Percentiles rank a stretch among this genome's conserved stretches.
Evolutionary conservation across 2,113 vertebrate species (phyloP).

Genomic region (Triplophysa rosa): DNA sequence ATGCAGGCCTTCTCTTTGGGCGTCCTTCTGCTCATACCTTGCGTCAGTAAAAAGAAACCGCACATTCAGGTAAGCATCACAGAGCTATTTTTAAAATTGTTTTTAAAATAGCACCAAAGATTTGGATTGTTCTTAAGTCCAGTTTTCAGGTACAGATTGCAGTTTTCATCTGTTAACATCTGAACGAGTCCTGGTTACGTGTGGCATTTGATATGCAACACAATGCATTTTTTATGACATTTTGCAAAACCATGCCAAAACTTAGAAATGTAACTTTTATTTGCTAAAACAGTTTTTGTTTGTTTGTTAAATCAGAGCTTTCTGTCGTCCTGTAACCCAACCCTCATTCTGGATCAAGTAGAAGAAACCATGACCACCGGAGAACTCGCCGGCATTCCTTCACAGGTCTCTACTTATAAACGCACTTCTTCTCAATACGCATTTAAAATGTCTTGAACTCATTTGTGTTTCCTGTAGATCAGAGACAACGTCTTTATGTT

Average conservation of each 20-base stretch:
- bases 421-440: background rate
- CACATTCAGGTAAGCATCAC: slow-evolving; percentile 81
- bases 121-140: too few relatives aligned
- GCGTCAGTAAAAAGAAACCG: slow-evolving; percentile 78
- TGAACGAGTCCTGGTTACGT: too few relatives aligned
- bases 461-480: slow-evolving; percentile 69
- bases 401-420: slow-evolving; percentile 73
- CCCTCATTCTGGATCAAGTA: slow-evolving; percentile 81
- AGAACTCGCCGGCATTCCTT: slow-evolving; percentile 84
- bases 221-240: background rate
- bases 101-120: too few relatives aligned
- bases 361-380: slow-evolving; percentile 83
- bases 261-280: background rate
- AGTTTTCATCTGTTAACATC: too few relatives aligned
- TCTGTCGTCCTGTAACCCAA: slow-evolving; percentile 74
- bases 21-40: slow-evolving; percentile 87
- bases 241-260: background rate
- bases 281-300: background rate
- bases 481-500: slow-evolving; percentile 77
- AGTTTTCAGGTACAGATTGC: too few relatives aligned
- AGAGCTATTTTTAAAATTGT: too few relatives aligned
- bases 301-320: slow-evolving; percentile 74
- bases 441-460: background rate
- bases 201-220: too few relatives aligned
- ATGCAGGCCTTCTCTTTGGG: slow-evolving; percentile 87